These are phyloP conservation scores for Harpagoxenus sublaevis DNA, from an alignment of 2,888 invertebrate species.

Conservation along the genomic window DNA sequence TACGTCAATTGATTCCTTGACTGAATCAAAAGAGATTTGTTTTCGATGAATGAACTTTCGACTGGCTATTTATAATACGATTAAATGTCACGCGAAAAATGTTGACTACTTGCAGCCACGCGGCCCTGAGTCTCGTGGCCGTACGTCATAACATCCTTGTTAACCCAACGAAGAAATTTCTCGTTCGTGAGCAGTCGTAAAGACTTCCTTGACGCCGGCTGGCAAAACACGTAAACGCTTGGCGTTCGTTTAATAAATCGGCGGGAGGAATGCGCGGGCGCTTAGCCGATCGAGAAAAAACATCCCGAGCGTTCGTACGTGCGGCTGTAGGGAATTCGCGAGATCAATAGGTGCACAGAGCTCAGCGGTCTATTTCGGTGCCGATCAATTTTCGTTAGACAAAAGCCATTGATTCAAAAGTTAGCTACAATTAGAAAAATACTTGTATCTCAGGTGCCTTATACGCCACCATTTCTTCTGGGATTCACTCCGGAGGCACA, in stretches of 20 bases:
- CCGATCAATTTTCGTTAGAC: conserved; percentile 6
- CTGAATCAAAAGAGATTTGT: not conserved
- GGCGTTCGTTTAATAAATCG: conserved; percentile 19
- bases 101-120: not conserved
- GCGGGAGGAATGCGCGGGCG: conserved; percentile 20
- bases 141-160: conserved; percentile 26
- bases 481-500: not conserved
- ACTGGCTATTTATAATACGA: not conserved
- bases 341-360: conserved; percentile 3
- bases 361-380: not conserved
- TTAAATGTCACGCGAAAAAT: not conserved
- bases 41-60: not conserved
- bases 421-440: not conserved
- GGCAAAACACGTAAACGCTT: conserved; percentile 25
- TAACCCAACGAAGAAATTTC: conserved; percentile 27
- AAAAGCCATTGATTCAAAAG: conserved; percentile 2
- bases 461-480: not conserved
- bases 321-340: not conserved
- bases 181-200: not conserved
- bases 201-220: conserved; percentile 4
- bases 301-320: conserved; percentile 1
- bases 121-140: not conserved
- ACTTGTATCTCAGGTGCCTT: no score
- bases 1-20: not conserved
- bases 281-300: conserved; percentile 29